phyloP scores from a whole-genome alignment of 2,113 vertebrate species.

The Erinaceus europaeus region DNA sequence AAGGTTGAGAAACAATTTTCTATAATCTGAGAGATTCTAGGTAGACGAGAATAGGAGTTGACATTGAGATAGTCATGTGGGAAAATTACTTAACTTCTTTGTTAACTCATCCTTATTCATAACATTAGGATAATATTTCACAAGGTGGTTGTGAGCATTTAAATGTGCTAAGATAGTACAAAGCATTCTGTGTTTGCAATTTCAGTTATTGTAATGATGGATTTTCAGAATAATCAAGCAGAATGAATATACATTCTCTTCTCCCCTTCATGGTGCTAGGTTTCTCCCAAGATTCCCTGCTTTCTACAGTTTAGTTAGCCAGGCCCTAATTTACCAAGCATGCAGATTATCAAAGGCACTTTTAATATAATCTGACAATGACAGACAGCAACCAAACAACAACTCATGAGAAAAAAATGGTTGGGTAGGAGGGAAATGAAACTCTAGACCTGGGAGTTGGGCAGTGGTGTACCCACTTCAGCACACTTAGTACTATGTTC shows the following conservation, averaged over 20 bases:
- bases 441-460: no score
- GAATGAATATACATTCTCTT: no score
- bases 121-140: neutral
- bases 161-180: neutral
- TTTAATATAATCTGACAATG: neutral
- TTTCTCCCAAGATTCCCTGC: neutral
- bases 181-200: neutral
- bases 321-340: neutral
- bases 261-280: neutral
- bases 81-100: neutral
- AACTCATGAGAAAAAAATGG: neutral
- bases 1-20: neutral
- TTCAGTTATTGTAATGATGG: neutral
- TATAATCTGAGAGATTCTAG: neutral
- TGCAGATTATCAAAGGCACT: neutral
- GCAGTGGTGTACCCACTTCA: no score
- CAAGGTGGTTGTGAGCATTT: neutral
- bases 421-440: neutral
- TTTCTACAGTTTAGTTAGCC: neutral
- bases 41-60: neutral
- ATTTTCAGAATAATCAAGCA: no score
- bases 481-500: no score
- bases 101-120: neutral
- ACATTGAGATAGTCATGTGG: neutral
- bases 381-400: neutral